Evolutionary conservation across 2,888 invertebrate species (phyloP).

Genomic region (Formica aserva): DNA sequence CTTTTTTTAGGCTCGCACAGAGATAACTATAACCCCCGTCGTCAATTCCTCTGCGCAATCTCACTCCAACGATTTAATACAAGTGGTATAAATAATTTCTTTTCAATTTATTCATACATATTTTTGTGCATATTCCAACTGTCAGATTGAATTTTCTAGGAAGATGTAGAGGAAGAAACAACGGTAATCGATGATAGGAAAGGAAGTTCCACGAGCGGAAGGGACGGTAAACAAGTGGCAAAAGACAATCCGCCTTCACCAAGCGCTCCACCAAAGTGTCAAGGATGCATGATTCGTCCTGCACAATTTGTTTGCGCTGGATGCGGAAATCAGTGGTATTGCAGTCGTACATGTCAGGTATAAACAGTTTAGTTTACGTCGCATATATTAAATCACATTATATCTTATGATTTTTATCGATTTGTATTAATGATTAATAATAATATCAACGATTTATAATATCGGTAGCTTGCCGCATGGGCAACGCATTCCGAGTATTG

Average conservation of each 20-base stretch:
- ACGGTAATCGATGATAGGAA: constrained; percentile 86
- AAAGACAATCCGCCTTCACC: constrained; percentile 52
- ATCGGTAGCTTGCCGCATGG: constrained; percentile 37
- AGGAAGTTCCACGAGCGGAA: constrained; percentile 80
- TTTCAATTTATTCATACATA: not conserved
- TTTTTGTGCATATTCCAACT: not conserved
- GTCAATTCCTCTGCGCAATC: constrained; percentile 82
- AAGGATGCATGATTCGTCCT: constrained; percentile 92
- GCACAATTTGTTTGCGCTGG: constrained; percentile 96
- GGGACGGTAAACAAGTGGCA: constrained; percentile 75
- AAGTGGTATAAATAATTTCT: constrained; percentile 78
- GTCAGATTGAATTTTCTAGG: constrained; percentile 77
- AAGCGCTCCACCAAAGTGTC: constrained; percentile 90
- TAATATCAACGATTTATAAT: constrained; percentile 4
- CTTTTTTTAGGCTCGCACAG: constrained; percentile 87
- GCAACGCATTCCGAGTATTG: constrained; percentile 39
- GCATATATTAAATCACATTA: not conserved
- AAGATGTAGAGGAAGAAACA: constrained; percentile 87
- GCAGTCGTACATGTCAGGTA: constrained; percentile 97
- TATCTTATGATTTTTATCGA: not conserved
- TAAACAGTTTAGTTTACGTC: not conserved
- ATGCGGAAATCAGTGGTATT: constrained; percentile 97
- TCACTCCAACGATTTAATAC: constrained; percentile 82
- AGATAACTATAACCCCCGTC: constrained; percentile 89
- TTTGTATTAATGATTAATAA: constrained; percentile 6